Evolutionary conservation across 2,888 invertebrate genomes (phyloP), one percentile per base, ranked within the genome.

Genomic region (Mythimna lalbum): DNA sequence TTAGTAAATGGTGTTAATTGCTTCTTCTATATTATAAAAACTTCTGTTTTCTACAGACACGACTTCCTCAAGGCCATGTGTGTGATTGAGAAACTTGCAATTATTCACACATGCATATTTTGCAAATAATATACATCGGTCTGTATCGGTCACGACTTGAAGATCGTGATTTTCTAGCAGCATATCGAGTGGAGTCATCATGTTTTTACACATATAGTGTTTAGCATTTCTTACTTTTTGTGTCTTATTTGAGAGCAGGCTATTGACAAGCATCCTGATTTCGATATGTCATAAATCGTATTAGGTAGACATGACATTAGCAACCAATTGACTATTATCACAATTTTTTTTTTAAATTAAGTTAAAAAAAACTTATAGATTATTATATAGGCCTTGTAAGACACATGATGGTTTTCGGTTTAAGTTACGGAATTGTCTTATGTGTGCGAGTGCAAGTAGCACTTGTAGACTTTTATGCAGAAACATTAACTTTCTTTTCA

Each of bases 141-240:
- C 17, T 17, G 55, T 66, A 53, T 62, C 39, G 47, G 52, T 79
- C 76, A 76, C 76, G 75, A 76, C 17, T 63, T 65, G 17, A 53
- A 36, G 33, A 65, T 47, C 80, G 75, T 65, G 65, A 63, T 59
- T 64, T 50, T 59, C 33, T 64, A 39, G 14, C 61, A 39, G 23
- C 14, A 14, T 19, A 6, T 6, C 17, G 21, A 39, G 23, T n/a
- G n/a, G 21, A 31, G 36, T 43, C 17, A 31, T 57, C 12, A 19
- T 47, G 27, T 50, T 49, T 49, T n/a, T 49, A 49, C n/a, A 49
- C 7, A 71, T 23, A 5, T 50, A n/a, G 27, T 17, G 7, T 53
- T 19, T n/a, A 31, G 49, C 1, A 21, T 19, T 31, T 31, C 7
- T 6, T 4, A 27, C 12, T 33, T 14, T 52, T 39, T 12, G 12